Base-by-base conservation (phyloP, 2,888 invertebrate genomes). In the Bugula neritina region DNA sequence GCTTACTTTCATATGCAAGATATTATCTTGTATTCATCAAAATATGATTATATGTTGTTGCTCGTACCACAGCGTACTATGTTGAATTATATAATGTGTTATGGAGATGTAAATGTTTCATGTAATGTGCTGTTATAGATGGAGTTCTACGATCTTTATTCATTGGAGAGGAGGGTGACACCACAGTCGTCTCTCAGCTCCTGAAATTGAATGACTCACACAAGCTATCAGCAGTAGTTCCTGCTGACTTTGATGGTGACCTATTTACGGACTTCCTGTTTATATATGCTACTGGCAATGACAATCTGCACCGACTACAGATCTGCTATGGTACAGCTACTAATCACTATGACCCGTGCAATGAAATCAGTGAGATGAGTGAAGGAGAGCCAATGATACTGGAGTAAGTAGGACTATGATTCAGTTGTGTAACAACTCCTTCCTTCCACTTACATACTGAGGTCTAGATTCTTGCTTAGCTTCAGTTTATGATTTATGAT, bases 171-270 rank as follows among this genome's bases (percentile, higher is more conserved):
- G 63, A 63, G 5, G 10, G 13, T 31, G 34, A 13, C 10, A 31
- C 13, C 5, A 63, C 31, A 5, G 1, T 5, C 10, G 31, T 2
- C n/a, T 27, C 17, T 63, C 63, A 63, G 31, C 63, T 63, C 1
- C 31, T 63, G 27, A 25, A 27, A 10, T 13, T 63, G 10, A 63
- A 31, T 31, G n/a, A 34, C 17, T 2, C 63, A 63, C 31, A 73
- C 2, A 71, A 71, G 1, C 78, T 87, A 23, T 80, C 90, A 0
- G 92, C 92, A 82, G 89, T 96, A 2, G 91, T 94, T 0, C 95
- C 96, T 34, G 94, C 93, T 0, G 96, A 97, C 84, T 97, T 92
- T 81, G 92, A 95, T 85, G 96, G 96, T 0, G 96, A 97, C 86
- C 92, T 93, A 0, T 89, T 92, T 72, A 94, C 96, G 94, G 96